phyloP scores from a whole-genome alignment of 2,888 invertebrate genomes.

The Lochmaea capreae region DNA sequence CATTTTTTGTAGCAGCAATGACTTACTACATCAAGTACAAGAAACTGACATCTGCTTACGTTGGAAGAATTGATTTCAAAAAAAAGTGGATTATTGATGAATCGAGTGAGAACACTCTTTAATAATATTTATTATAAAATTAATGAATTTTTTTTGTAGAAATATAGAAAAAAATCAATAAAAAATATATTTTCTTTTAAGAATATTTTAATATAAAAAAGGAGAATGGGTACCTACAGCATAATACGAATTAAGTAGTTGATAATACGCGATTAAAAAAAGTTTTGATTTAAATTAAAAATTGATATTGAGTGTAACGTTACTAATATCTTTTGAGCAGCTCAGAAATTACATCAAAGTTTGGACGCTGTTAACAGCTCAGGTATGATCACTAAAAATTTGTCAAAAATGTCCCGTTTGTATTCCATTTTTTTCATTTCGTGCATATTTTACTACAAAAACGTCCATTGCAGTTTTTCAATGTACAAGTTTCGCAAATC shows the following conservation, averaged over 20 bases:
- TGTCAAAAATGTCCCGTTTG: slow-evolving; percentile 42
- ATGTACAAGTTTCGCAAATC: neutral
- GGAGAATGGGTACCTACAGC: slow-evolving; percentile 31
- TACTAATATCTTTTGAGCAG: slow-evolving; percentile 64
- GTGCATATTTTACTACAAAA: slow-evolving; percentile 8
- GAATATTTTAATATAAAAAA: slow-evolving; percentile 13
- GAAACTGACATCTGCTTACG: slow-evolving; percentile 45
- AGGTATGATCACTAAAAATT: slow-evolving; percentile 67
- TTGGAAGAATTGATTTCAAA: slow-evolving; percentile 42
- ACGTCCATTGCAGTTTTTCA: neutral
- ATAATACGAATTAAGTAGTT: neutral
- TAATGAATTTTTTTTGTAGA: slow-evolving; percentile 15
- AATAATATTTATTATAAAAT: slow-evolving; percentile 1
- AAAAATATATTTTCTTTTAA: neutral
- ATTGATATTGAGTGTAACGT: slow-evolving; percentile 17
- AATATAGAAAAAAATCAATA: slow-evolving; percentile 3
- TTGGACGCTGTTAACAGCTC: slow-evolving; percentile 74
- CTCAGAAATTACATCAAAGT: slow-evolving; percentile 73
- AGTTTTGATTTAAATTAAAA: neutral
- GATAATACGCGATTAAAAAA: neutral
- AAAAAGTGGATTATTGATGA: slow-evolving; percentile 41
- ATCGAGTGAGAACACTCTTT: slow-evolving; percentile 18
- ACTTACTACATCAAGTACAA: slow-evolving; percentile 47
- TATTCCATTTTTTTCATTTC: slow-evolving; percentile 5
- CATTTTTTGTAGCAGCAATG: slow-evolving; percentile 39